Evolutionary conservation across 2,888 invertebrate genomes (phyloP), one percentile per base, ranked within the genome.

Genomic region (Pomacea canaliculata): DNA sequence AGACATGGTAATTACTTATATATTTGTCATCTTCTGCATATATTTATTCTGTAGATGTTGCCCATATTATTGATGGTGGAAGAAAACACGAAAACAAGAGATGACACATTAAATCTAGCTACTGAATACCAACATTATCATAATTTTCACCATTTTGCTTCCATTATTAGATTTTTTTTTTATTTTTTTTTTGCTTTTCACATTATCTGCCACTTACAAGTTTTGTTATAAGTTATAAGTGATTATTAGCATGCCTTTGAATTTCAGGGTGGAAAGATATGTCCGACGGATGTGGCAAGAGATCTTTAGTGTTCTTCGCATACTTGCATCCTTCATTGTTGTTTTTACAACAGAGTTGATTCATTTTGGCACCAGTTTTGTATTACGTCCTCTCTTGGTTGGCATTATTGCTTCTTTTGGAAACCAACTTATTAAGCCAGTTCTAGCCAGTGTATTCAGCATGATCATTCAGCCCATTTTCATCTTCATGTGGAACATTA

Each of bases 401-500:
- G 76, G 76, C 27, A 27, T 77, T 19, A 12, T 77, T 19, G 49
- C 51, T 18, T 65, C 49, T 10, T 18, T 70, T 19, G 71, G 73
- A 3, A 73, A 73, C 70, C 48, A 56, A 27, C 49, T 76, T 27
- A 16, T 76, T 51, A 76, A 76, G 37, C 76, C 73, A 4, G 23
- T 76, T 1, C 51, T 76, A 62, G 70, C 76, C 5, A 63, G 60
- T 48, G 16, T 63, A 51, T 76, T 76, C 72, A 76, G 67, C 60
- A 51, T 76, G 37, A n/a, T 72, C 19, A 18, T 76, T n/a, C 76
- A 76, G 69, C 76, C 76, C 8, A 7, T 72, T 27, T 46, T 71
- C 48, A 70, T 77, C 48, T 77, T 77, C 37, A 37, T 70, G 46
- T 73, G 76, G 76, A 76, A 76, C 51, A 56, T 71, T 7, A 12